These are phyloP conservation scores for Aelia acuminata DNA, from an alignment of 2,888 invertebrate species.

Conservation along the genomic window DNA sequence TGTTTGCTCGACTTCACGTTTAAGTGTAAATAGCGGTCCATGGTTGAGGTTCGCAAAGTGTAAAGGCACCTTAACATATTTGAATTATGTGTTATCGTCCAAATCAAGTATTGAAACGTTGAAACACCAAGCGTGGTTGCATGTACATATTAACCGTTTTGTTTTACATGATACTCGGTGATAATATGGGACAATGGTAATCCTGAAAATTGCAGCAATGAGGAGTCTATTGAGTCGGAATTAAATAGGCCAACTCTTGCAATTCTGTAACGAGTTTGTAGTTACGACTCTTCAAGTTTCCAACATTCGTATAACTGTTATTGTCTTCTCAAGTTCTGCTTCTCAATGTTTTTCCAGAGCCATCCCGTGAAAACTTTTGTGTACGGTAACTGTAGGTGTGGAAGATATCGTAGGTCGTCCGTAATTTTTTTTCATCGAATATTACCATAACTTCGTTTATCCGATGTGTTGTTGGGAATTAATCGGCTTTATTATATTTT, in stretches of 20 bases:
- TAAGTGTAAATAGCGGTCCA: no score
- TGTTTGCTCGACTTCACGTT: no score
- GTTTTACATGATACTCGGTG: no score
- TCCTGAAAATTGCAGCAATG: not conserved
- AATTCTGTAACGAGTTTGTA: not conserved
- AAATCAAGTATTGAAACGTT: no score
- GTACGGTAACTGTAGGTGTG: not conserved
- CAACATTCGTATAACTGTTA: not conserved
- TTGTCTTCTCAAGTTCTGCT: not conserved
- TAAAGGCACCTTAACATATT: no score
- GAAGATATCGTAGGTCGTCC: not conserved
- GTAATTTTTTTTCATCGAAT: not conserved
- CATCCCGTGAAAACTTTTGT: not conserved
- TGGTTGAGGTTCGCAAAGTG: no score
- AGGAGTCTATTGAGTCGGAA: not conserved
- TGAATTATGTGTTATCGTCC: no score
- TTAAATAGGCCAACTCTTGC: not conserved
- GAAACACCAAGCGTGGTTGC: no score
- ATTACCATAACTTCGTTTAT: not conserved
- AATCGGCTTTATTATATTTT: not conserved
- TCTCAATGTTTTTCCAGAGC: not conserved
- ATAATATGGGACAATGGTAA: not conserved
- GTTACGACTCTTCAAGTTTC: conserved; percentile 3
- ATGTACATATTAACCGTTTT: no score
- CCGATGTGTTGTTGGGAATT: not conserved